These are phyloP conservation scores for Hydrolagus affinis DNA, from an alignment of 2,113 vertebrate genomes.

Conservation along the genomic window DNA sequence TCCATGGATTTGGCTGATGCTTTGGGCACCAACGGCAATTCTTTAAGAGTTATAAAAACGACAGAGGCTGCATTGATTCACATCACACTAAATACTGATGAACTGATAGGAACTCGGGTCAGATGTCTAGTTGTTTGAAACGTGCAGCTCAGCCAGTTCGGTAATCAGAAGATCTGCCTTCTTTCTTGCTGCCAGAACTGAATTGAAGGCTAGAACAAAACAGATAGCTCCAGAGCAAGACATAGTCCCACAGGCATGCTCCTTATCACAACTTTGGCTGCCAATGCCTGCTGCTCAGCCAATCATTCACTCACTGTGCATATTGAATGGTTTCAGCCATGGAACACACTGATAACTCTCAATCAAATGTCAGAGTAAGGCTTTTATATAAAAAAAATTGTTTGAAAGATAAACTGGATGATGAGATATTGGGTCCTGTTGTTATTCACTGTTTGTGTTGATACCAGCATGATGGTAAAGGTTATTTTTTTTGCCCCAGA, in stretches of 20 bases:
- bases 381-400: neutral
- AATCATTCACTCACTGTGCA: conserved; percentile 54
- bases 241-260: conserved; percentile 45
- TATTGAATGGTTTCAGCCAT: conserved; percentile 65
- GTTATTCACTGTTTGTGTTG: neutral
- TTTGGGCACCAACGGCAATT: neutral
- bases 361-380: conserved; percentile 29
- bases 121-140: conserved; percentile 39
- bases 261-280: conserved; percentile 61
- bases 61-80: conserved; percentile 59
- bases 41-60: conserved; percentile 44
- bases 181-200: conserved; percentile 54
- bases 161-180: conserved; percentile 60
- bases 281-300: conserved; percentile 67
- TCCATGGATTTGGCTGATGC: neutral
- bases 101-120: conserved; percentile 48
- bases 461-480: neutral
- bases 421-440: neutral
- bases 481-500: neutral
- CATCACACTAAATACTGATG: conserved; percentile 65
- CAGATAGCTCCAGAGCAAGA: conserved; percentile 47
- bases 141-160: conserved; percentile 43
- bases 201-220: conserved; percentile 65
- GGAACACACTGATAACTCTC: conserved; percentile 70
- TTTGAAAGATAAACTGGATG: neutral